Evolutionary conservation across 2,113 vertebrate genomes (phyloP).

Genomic region (Paratilapia polleni): DNA sequence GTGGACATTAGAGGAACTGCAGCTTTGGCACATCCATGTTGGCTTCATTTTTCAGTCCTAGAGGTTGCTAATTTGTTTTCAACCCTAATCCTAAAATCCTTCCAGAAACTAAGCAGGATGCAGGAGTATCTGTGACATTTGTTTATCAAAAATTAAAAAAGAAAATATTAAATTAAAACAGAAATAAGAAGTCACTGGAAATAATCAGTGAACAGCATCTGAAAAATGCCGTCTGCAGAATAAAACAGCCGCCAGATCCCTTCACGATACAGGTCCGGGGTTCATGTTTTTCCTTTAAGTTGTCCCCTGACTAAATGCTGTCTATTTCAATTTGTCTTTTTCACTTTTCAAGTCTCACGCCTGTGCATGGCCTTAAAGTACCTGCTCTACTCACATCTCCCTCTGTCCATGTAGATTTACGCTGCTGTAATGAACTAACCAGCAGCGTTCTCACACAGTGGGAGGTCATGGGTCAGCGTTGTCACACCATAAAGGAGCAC

Average conservation of each 20-base stretch:
- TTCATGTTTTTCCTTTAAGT: not conserved
- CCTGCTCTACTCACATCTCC: not conserved
- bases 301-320: not conserved
- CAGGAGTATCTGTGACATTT: not conserved
- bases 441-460: slow-evolving; percentile 26
- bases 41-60: not conserved
- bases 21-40: not conserved
- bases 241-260: not conserved
- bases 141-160: not conserved
- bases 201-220: not conserved
- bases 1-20: not conserved
- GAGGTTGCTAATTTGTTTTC: no score
- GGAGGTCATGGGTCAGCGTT: slow-evolving; percentile 33
- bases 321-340: not conserved
- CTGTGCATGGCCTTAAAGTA: not conserved
- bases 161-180: not conserved
- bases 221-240: no score
- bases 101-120: not conserved
- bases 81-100: not conserved
- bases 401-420: slow-evolving; percentile 21
- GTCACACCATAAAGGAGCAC: slow-evolving; percentile 47
- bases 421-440: slow-evolving; percentile 45
- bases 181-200: not conserved
- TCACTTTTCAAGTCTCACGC: not conserved
- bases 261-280: not conserved